Percentiles rank a stretch among this genome's conserved stretches.
These are phyloP conservation scores for Lordiphosa andalusiaca DNA, from an alignment of 2,888 invertebrate genomes.

Conservation along the genomic window DNA sequence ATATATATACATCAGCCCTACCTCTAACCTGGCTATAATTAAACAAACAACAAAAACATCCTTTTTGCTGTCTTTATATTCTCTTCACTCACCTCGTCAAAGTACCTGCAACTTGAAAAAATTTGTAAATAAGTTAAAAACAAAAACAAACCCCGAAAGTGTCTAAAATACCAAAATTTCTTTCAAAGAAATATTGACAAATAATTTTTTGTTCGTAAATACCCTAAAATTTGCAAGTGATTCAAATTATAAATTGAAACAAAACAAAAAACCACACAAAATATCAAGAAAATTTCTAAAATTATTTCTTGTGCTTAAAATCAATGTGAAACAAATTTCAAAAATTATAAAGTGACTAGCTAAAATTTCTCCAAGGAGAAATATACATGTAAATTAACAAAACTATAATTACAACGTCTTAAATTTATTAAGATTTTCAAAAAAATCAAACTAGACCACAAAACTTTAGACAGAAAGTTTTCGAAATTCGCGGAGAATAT, in stretches of 20 bases:
- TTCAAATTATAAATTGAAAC: conserved; percentile 3
- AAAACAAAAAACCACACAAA: conserved; percentile 3
- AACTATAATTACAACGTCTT: conserved; percentile 2
- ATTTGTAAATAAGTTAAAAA: conserved; percentile 20
- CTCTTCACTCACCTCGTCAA: conserved; percentile 63
- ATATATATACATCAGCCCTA: conserved; percentile 21
- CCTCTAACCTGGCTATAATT: conserved; percentile 29
- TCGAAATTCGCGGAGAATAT: too few relatives aligned
- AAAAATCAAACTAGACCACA: too few relatives aligned
- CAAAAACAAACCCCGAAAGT: conserved; percentile 11
- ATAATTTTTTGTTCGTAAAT: background rate
- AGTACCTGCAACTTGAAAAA: conserved; percentile 63
- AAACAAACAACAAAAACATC: conserved; percentile 29
- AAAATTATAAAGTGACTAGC: conserved; percentile 8
- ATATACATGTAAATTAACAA: conserved; percentile 14
- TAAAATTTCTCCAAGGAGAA: conserved; percentile 9
- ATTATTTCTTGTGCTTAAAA: conserved; percentile 20
- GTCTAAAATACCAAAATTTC: conserved; percentile 12
- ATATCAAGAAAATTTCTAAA: conserved; percentile 7
- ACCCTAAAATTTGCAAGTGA: conserved; percentile 1
- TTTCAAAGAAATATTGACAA: conserved; percentile 16
- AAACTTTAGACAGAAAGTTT: too few relatives aligned
- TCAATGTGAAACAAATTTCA: conserved; percentile 8
- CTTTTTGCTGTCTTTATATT: conserved; percentile 38
- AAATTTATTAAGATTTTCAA: too few relatives aligned